These are phyloP conservation scores for Drosophila pectinifera DNA, from an alignment of 1,140 invertebrate species.

Conservation along the genomic window DNA sequence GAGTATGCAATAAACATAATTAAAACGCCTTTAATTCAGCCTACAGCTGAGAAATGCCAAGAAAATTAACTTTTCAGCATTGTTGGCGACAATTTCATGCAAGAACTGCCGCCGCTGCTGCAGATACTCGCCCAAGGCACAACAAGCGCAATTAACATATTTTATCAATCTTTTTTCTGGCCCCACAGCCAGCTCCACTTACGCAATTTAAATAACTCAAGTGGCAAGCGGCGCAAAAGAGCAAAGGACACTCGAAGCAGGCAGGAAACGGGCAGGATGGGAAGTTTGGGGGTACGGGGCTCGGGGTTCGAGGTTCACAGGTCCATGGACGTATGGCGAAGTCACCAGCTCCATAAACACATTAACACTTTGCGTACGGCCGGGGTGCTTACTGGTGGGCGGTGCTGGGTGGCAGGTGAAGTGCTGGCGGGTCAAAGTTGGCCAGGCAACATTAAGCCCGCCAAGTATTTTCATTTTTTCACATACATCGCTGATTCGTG, in stretches of 20 bases:
- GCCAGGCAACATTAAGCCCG: slow-evolving; percentile 70
- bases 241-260: slow-evolving; percentile 71
- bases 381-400: slow-evolving; percentile 10
- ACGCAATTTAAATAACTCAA: slow-evolving; percentile 84
- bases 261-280: slow-evolving; percentile 10
- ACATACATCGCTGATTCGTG: slow-evolving; percentile 45
- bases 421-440: slow-evolving; percentile 65
- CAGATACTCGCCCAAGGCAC: slow-evolving; percentile 35
- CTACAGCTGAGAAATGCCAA: slow-evolving; percentile 44
- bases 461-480: slow-evolving; percentile 62
- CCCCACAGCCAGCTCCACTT: slow-evolving; percentile 55
- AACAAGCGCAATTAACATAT: slow-evolving; percentile 81
- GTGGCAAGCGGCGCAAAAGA: slow-evolving; percentile 70
- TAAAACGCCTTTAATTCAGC: slow-evolving; percentile 74
- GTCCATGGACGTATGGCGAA: slow-evolving; percentile 45
- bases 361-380: slow-evolving; percentile 75
- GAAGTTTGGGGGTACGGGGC: not conserved
- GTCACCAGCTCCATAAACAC: slow-evolving; percentile 74
- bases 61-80: slow-evolving; percentile 82
- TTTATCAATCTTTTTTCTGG: slow-evolving; percentile 76
- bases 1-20: slow-evolving; percentile 74
- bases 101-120: slow-evolving; percentile 38
- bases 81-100: slow-evolving; percentile 76
- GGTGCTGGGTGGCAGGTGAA: slow-evolving; percentile 49
- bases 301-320: slow-evolving; percentile 8